Base-by-base conservation (phyloP, 2,797 vertebrate genomes). In the Premnoplex brunnescens region DNA sequence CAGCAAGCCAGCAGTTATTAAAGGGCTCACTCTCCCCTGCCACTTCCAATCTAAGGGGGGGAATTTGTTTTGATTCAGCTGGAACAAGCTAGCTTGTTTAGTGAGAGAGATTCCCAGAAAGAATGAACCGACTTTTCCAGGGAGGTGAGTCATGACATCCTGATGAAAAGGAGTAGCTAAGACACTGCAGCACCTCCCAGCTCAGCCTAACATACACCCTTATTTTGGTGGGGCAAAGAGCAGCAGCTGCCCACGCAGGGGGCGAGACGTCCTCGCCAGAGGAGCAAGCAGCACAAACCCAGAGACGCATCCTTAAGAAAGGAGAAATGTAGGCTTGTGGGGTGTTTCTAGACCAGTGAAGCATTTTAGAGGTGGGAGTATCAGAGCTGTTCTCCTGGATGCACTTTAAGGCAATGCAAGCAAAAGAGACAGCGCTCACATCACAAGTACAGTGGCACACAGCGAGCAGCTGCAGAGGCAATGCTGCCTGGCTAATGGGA, bases 41-140 rank as follows among this genome's bases (percentile, higher is more conserved):
- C 64, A 49, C 59, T 41, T 88, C 39, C 49, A 44, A 1, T 11
- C 41, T n/a, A 19, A 48, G 30, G 26, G 28, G 28, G 78, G n/a
- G 10, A 26, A 34, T 73, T 71, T 81, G 46, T 84, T 96, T 82
- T 69, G 51, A 84, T 91, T 93, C 55, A 92, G 59, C 54, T 78
- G 63, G 73, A 91, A 92, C n/a, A 59, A 96, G 69, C 46, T 6
- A n/a, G 49, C 60, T 93, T 64, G 82, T 89, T 89, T 55, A 77
- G 91, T 87, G 91, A 87, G 80, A 95, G 72, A 88, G 84, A 93
- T 93, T 95, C 93, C 55, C 79, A 96, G 91, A 95, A 95, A 96
- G 93, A 93, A 95, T 71, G 94, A 97, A 88, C 71, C 94, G 94
- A 86, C 73, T 97, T 95, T 97, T 96, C 96, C 92, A 95, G 92